Evolutionary conservation across 2,888 invertebrate species (phyloP).

Genomic region (Lymantria monacha): DNA sequence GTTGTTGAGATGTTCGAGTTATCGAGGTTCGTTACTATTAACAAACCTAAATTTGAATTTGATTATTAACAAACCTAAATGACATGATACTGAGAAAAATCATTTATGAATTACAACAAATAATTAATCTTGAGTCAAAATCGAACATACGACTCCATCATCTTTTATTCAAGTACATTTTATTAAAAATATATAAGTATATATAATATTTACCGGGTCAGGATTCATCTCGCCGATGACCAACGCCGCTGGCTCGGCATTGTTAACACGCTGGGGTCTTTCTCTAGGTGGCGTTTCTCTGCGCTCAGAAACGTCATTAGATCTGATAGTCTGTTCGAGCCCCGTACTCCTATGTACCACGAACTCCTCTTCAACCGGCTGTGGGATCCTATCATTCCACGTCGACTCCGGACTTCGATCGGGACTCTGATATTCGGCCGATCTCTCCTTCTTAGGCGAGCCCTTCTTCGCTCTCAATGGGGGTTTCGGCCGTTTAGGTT

Average conservation of each 20-base stretch:
- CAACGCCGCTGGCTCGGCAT: constrained; percentile 65
- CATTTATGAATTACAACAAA: too few species aligned
- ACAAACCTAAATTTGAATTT: too few species aligned
- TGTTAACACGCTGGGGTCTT: constrained; percentile 35
- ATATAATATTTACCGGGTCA: constrained; percentile 61
- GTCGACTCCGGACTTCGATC: constrained; percentile 57
- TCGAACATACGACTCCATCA: too few species aligned
- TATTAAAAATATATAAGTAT: not conserved
- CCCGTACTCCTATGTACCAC: constrained; percentile 41
- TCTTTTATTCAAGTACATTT: not conserved
- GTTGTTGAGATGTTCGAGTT: too few species aligned
- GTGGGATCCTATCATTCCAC: constrained; percentile 48
- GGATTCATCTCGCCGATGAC: constrained; percentile 70
- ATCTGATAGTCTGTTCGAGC: constrained; percentile 31
- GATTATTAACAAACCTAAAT: too few species aligned
- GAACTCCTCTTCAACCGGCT: constrained; percentile 44
- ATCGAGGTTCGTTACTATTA: too few species aligned
- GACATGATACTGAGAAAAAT: too few species aligned
- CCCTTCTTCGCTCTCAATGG: constrained; percentile 88
- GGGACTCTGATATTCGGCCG: constrained; percentile 53
- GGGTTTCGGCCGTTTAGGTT: constrained; percentile 94
- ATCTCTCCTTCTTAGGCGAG: constrained; percentile 88
- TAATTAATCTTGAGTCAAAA: too few species aligned
- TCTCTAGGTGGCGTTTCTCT: constrained; percentile 50
- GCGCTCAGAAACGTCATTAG: constrained; percentile 44